These are phyloP conservation scores for Cephus pulcher DNA, from an alignment of 2,888 invertebrate species.

Conservation along the genomic window DNA sequence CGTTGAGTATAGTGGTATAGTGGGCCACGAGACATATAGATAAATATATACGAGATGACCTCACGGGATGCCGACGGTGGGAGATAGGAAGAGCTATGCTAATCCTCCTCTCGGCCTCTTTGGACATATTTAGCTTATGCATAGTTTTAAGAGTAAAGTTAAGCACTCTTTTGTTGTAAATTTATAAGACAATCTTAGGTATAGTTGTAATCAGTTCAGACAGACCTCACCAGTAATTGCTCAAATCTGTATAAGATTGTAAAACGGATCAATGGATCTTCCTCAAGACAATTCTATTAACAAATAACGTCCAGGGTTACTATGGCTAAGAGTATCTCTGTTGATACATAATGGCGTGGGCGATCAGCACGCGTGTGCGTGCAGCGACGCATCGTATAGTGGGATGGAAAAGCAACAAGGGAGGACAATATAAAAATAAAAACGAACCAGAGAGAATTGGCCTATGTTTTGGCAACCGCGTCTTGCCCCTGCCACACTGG, in stretches of 20 bases:
- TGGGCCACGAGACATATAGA: slow-evolving; percentile 7
- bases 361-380: slow-evolving; percentile 3
- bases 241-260: background rate
- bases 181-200: background rate
- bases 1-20: background rate
- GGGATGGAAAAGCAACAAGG: slow-evolving; percentile 22
- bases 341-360: background rate
- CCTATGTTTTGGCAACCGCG: slow-evolving; percentile 17
- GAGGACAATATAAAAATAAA: slow-evolving; percentile 24
- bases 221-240: background rate
- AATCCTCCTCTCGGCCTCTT: slow-evolving; percentile 3
- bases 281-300: background rate
- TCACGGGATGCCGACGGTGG: background rate
- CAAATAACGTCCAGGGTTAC: background rate
- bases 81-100: background rate
- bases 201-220: background rate
- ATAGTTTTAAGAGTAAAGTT: background rate
- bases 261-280: background rate
- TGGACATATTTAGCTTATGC: slow-evolving; percentile 1
- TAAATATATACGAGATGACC: slow-evolving; percentile 8
- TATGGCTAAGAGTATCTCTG: background rate
- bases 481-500: slow-evolving; percentile 16
- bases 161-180: background rate
- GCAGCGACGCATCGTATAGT: background rate
- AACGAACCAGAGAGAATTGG: slow-evolving; percentile 19